These are phyloP conservation scores for Drosophila nr. medialis DNA, from an alignment of 2,888 invertebrate genomes.

Conservation along the genomic window DNA sequence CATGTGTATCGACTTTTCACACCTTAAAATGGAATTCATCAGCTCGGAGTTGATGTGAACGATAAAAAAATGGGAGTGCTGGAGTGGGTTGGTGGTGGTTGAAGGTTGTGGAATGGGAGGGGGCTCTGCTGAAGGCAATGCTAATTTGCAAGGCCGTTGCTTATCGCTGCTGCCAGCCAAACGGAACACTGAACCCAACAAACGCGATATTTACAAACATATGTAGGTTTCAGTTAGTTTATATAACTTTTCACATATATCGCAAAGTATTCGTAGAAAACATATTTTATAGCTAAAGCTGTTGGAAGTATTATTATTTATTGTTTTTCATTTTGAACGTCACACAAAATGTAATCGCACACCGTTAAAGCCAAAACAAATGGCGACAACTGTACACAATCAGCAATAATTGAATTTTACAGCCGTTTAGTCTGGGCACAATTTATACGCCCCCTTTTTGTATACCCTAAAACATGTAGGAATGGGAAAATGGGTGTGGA, in stretches of 20 bases:
- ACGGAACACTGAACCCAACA: conserved; percentile 47
- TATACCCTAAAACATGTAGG: background rate
- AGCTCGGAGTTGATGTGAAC: conserved; percentile 40
- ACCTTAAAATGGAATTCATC: conserved; percentile 61
- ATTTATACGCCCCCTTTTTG: conserved; percentile 40
- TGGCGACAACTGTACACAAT: conserved; percentile 47
- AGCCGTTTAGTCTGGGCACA: conserved; percentile 69
- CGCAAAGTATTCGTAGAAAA: background rate
- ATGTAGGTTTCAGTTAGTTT: background rate
- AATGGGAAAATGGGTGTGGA: background rate
- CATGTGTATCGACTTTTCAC: conserved; percentile 70
- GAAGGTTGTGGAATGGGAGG: background rate
- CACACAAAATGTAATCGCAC: conserved; percentile 31
- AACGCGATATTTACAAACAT: conserved; percentile 12
- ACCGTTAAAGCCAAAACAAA: conserved; percentile 9
- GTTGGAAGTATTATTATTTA: background rate
- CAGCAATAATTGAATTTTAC: conserved; percentile 66
- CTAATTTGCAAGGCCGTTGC: conserved; percentile 74
- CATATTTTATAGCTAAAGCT: background rate
- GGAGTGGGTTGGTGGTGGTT: background rate
- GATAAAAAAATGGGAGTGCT: conserved; percentile 44
- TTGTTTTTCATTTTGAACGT: background rate
- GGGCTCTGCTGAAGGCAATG: conserved; percentile 42
- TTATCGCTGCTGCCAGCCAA: conserved; percentile 54
- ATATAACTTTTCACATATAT: background rate